Base-by-base conservation (phyloP, 2,888 invertebrate genomes). In the Brenthis daphne region DNA sequence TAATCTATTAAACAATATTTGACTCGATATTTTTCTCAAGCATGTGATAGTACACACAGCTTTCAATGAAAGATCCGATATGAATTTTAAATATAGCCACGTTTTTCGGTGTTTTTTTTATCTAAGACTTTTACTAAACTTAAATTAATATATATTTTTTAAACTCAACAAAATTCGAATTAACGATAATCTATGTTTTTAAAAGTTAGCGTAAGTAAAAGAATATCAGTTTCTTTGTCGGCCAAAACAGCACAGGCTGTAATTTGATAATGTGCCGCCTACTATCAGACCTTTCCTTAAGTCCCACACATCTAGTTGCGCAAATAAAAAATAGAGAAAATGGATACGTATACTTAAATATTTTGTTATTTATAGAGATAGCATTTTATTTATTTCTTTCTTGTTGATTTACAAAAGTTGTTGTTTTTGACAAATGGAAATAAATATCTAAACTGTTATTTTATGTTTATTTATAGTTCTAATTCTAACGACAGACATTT, bases 191-290 rank as follows among this genome's bases (percentile, higher is more conserved):
- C 2, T 8, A 11, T 43, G 1, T 43, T 43, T 43, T 2, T 11
- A 43, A 43, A 11, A 43, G 37, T 43, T 43, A 8, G 8, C 37
- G 11, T 47, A 58, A 47, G 55, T 33, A 54, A 55, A 64, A 55
- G 24, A 37, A 60, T 33, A 69, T 81, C 83, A 82, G 81, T 72
- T 79, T 82, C 90, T 92, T 92, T 92, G 92, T 90, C 90, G 91
- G 92, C 87, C 87, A 87, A 88, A 90, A 91, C 88, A 86, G 89
- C 88, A 86, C 87, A 90, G 88, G 90, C 88, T 89, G 90, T 92
- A 92, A 92, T 92, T 92, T 92, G 91, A 92, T 92, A 92, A 90
- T 90, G 88, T 83, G 85, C 88, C 92, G 91, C 92, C 92, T 90
- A 88, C 89, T 83, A 88, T 85, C 83, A 84, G 85, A 80, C 85